Evolutionary conservation across 2,888 invertebrate genomes (phyloP).

Genomic region (Melanchra persicariae): DNA sequence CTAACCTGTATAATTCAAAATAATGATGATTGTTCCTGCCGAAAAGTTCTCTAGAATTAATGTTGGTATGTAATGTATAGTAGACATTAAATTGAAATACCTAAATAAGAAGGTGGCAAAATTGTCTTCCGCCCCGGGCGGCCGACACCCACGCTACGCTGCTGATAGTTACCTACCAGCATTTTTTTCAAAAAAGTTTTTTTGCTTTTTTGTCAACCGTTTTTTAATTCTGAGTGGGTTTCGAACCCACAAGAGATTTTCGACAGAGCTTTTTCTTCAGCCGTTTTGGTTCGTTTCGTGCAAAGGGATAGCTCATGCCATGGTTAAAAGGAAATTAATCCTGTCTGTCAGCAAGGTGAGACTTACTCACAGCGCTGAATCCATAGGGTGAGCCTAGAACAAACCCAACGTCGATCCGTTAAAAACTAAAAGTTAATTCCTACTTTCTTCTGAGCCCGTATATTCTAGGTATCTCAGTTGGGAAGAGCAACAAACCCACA

Average conservation of each 20-base stretch:
- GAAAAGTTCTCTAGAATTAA: too few species aligned
- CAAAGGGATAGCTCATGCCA: not conserved
- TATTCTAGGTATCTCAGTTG: slow-evolving; percentile 62
- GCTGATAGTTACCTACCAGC: too few species aligned
- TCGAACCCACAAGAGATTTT: not conserved
- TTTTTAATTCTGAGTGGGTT: too few species aligned
- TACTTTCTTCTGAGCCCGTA: slow-evolving; percentile 63
- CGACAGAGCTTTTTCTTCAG: not conserved
- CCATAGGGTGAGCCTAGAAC: not conserved
- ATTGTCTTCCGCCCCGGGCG: too few species aligned
- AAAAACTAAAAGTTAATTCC: slow-evolving; percentile 52
- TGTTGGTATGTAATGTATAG: too few species aligned
- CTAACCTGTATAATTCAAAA: too few species aligned
- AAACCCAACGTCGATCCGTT: slow-evolving; percentile 1
- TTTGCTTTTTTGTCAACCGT: too few species aligned
- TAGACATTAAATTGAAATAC: too few species aligned
- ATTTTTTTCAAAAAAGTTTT: too few species aligned
- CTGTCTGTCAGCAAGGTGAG: not conserved
- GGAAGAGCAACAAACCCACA: slow-evolving; percentile 65
- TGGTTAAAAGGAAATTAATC: not conserved
- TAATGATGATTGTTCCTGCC: too few species aligned
- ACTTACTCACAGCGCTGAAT: not conserved
- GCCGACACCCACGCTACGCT: too few species aligned
- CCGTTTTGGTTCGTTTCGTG: not conserved
- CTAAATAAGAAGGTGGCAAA: too few species aligned